Base-by-base conservation (phyloP, 2,113 vertebrate species). In the Malurus elegans region DNA sequence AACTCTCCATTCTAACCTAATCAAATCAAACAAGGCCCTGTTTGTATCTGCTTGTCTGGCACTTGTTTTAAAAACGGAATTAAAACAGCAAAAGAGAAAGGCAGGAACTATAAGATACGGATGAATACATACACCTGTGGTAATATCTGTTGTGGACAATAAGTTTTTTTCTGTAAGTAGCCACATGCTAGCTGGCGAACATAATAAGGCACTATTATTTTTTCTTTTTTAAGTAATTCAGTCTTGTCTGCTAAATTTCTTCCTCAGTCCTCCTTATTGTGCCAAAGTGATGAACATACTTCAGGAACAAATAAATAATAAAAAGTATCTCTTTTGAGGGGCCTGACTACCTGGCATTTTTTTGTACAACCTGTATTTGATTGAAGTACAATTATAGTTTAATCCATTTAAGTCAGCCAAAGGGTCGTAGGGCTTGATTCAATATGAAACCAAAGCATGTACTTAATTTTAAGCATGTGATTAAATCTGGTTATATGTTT, bases 11-110 rank as follows among this genome's bases (percentile, higher is more conserved):
- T 92, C 38, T 66, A 82, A 51, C n/a, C 80, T 93, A 88, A 96
- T 96, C 83, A 95, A 92, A 96, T 93, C 80, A 87, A 96, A 93
- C 74, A 95, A 89, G n/a, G 80, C 73, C 26, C 56, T 86, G 25
- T 95, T 96, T 97, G 54, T 96, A 91, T 97, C 70, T 93, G 47
- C 86, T 95, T 95, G 45, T 85, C 86, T 93, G 79, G 47, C 47
- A 42, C 38, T 38, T 0, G 0, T 91, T 90, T 92, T 60, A 72
- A 80, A 95, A 91, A 86, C 11, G 9, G 78, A 86, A 87, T 93
- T 86, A 83, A 84, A 91, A 51, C 17, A 83, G n/a, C 31, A 38
- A 10, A 86, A 84, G 45, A 71, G 62, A 90, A 82, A 50, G 75
- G 25, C 36, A 82, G 28, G 47, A 51, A 47, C 56, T 91, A 2